phyloP scores from a whole-genome alignment of 2,797 vertebrate genomes.

The Tragelaphus eurycerus region DNA sequence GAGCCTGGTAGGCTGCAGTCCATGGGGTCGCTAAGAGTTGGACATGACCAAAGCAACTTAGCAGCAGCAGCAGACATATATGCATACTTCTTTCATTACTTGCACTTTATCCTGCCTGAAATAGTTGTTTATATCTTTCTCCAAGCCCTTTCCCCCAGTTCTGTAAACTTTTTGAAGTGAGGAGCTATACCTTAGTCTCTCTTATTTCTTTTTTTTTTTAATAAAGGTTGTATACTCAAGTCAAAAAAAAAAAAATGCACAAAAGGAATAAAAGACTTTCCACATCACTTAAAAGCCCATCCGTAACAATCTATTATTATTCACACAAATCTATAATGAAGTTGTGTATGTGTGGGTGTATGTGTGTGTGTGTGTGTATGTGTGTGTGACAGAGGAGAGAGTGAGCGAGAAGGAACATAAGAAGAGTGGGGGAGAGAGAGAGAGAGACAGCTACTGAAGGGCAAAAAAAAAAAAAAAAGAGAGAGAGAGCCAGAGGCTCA shows the following conservation, averaged over 20 bases:
- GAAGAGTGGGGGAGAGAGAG: background rate
- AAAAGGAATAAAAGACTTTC: background rate
- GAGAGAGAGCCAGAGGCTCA: background rate
- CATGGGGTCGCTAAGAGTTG: too few relatives aligned
- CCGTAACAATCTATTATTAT: background rate
- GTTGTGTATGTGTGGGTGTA: background rate
- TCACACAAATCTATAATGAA: background rate
- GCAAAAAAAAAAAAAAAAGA: background rate
- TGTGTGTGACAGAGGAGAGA: background rate
- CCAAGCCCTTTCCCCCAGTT: background rate
- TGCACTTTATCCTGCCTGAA: background rate
- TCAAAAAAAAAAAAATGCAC: background rate
- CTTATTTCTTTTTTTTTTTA: background rate
- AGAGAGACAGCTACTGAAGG: background rate
- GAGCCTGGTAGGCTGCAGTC: too few relatives aligned
- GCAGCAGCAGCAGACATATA: background rate
- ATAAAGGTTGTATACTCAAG: background rate
- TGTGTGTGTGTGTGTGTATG: background rate
- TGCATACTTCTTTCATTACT: background rate
- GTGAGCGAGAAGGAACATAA: background rate
- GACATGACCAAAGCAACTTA: too few relatives aligned
- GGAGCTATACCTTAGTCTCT: background rate
- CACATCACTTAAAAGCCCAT: background rate
- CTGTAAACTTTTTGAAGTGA: background rate
- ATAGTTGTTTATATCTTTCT: background rate